These are phyloP conservation scores for Decapterus maruadsi DNA, from an alignment of 2,797 vertebrate species.

Conservation along the genomic window DNA sequence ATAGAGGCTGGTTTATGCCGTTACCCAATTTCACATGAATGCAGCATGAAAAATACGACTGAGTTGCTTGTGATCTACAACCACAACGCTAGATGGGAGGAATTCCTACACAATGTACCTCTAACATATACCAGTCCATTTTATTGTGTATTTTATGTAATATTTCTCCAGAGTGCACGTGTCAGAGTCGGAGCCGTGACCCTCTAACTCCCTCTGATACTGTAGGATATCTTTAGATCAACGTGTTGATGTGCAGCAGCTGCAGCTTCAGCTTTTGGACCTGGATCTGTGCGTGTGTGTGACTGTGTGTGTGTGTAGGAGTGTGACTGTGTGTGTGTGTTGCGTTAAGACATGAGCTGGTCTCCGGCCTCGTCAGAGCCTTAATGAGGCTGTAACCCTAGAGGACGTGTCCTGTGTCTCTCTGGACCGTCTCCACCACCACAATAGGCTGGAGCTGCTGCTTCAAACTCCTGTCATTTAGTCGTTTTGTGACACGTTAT, in stretches of 20 bases:
- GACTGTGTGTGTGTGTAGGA: too few relatives aligned
- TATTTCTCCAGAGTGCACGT: neutral
- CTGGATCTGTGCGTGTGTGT: neutral
- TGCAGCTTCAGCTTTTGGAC: constrained; percentile 8
- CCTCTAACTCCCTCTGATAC: neutral
- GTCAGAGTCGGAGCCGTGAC: neutral
- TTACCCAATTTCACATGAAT: too few relatives aligned
- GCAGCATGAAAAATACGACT: too few relatives aligned
- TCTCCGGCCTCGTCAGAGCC: constrained; percentile 6
- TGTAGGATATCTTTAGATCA: neutral
- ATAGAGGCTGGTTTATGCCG: too few relatives aligned
- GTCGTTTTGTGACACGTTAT: neutral
- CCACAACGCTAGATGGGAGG: too few relatives aligned
- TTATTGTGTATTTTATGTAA: too few relatives aligned
- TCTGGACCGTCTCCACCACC: constrained; percentile 8
- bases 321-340: constrained; percentile 15
- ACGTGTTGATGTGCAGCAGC: neutral
- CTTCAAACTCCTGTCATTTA: constrained; percentile 5
- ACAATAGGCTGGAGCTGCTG: constrained; percentile 12
- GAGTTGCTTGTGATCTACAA: too few relatives aligned
- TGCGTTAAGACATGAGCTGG: constrained; percentile 13
- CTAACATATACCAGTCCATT: too few relatives aligned
- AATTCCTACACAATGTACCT: too few relatives aligned
- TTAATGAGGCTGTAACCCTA: constrained; percentile 57
- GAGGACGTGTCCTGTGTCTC: constrained; percentile 35